Conservation (phyloP, 2,797 vertebrate species). For the Sebastolobus alascanus region DNA sequence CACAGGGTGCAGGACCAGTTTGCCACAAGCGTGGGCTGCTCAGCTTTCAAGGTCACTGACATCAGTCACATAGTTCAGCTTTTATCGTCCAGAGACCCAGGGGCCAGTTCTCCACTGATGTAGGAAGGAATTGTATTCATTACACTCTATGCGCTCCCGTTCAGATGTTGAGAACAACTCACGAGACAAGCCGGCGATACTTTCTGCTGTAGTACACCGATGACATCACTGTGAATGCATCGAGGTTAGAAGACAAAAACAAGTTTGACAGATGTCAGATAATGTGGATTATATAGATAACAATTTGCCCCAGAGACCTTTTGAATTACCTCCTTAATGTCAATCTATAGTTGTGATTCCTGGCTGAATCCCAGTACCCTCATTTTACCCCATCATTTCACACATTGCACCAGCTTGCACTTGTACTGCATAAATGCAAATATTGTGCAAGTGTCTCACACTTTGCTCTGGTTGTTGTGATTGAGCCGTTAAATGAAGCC, state of each 20-base stretch:
- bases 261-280: slow-evolving; percentile 16
- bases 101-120: slow-evolving; percentile 37
- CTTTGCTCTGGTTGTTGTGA: background rate
- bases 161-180: slow-evolving; percentile 13
- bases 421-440: background rate
- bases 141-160: background rate
- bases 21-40: slow-evolving; percentile 74
- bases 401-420: background rate
- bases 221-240: slow-evolving; percentile 27
- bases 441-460: background rate
- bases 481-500: background rate
- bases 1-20: slow-evolving; percentile 60
- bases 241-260: background rate
- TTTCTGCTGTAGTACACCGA: slow-evolving; percentile 16
- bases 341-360: background rate
- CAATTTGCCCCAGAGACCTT: slow-evolving; percentile 3
- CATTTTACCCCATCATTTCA: slow-evolving; percentile 18
- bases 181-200: background rate
- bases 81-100: slow-evolving; percentile 59
- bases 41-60: slow-evolving; percentile 82
- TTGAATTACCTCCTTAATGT: slow-evolving; percentile 9
- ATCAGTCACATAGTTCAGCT: slow-evolving; percentile 77
- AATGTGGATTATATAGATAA: slow-evolving; percentile 15
- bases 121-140: slow-evolving; percentile 57
- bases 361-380: slow-evolving; percentile 22